Conservation (phyloP, 2,888 invertebrate species). For the Drosophila barbarae region DNA sequence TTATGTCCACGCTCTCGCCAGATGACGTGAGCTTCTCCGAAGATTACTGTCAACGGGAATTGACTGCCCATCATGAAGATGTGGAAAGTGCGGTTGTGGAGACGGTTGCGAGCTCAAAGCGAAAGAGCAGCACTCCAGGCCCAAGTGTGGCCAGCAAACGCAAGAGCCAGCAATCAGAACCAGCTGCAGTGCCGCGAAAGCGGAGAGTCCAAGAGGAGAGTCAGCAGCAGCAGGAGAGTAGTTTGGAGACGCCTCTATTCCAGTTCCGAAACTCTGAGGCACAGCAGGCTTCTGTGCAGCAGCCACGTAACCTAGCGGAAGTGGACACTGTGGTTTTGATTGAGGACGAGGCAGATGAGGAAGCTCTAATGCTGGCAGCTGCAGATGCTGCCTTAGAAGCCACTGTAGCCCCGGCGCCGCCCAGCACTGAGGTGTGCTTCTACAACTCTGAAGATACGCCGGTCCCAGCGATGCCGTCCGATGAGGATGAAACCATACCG, state of each 20-base stretch:
- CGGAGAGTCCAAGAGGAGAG: conserved; percentile 49
- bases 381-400: conserved; percentile 53
- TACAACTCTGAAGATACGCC: conserved; percentile 51
- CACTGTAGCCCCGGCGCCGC: conserved; percentile 27
- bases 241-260: conserved; percentile 47
- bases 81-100: not conserved
- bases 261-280: conserved; percentile 51
- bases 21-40: conserved; percentile 77
- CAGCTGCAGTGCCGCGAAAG: conserved; percentile 39
- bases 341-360: conserved; percentile 49
- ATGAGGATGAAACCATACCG: conserved; percentile 63
- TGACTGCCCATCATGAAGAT: conserved; percentile 38
- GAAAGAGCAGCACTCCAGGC: conserved; percentile 52
- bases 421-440: conserved; percentile 56
- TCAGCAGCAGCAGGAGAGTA: conserved; percentile 49
- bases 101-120: conserved; percentile 38
- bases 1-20: conserved; percentile 84
- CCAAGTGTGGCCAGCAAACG: conserved; percentile 24
- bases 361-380: conserved; percentile 55
- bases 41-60: conserved; percentile 59
- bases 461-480: conserved; percentile 2
- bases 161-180: conserved; percentile 18
- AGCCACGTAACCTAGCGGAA: conserved; percentile 52
- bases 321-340: conserved; percentile 48
- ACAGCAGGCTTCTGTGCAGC: conserved; percentile 50